Base-by-base conservation (phyloP, 2,113 vertebrate species). In the Passer domesticus region DNA sequence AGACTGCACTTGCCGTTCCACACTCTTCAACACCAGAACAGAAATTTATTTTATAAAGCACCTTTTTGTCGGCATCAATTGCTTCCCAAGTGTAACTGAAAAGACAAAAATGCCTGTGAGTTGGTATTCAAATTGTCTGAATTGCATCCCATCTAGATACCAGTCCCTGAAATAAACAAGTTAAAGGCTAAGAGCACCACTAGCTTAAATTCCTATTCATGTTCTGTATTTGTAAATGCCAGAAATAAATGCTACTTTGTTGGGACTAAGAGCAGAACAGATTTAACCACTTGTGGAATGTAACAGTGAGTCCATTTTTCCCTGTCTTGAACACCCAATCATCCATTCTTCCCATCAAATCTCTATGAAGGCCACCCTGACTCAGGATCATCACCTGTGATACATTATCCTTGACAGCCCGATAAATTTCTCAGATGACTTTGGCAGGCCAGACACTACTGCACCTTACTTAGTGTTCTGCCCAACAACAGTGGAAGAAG, bases 71-170 rank as follows among this genome's bases (percentile, higher is more conserved):
- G 68, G 84, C 75, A 97, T 99, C 99, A 69, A 99, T 97, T 52
- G 99, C 99, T 97, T 99, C 95, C 99, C 99, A 99, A 43, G 98
- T 98, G 82, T 98, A 99, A 75, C 99, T 99, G 96, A 59, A 98
- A 97, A 95, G 77, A 68, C 75, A 94, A 92, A 58, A 80, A 84
- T 46, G 31, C 5, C 13, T 50, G 33, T 92, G 37, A 89, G 33
- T 44, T 66, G 27, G 30, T 49, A 79, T 83, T 53, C 25, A n/a
- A 33, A 25, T 23, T 49, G 33, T 10, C 55, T 41, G 59, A 20
- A 11, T 30, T 44, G 52, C 4, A 0, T 27, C 58, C 21, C 5
- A 24, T 63, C 39, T 47, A 74, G 23, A 64, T 9, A 64, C 1
- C 15, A 64, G 49, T 11, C 27, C 28, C 66, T 58, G 25, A 90